Evolutionary conservation across 2,888 invertebrate species (phyloP).

Genomic region (Dryobotodes eremita): DNA sequence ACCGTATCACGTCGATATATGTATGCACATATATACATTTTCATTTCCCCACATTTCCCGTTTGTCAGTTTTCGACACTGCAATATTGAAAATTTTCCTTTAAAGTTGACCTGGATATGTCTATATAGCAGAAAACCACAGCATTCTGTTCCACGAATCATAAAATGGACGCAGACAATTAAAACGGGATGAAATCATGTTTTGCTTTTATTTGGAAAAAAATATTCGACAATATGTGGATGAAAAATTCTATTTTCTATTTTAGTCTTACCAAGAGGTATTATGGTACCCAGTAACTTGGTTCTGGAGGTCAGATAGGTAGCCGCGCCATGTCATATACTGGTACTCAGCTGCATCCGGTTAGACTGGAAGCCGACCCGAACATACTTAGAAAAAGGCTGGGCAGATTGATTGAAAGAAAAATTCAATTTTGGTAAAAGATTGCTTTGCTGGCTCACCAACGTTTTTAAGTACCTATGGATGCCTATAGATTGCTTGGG

Average conservation of each 20-base stretch:
- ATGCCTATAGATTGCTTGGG: background rate
- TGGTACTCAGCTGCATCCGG: too few relatives aligned
- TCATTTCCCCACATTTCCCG: slow-evolving; percentile 21
- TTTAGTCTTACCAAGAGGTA: too few relatives aligned
- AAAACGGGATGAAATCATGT: slow-evolving; percentile 21
- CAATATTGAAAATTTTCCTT: slow-evolving; percentile 40
- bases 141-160: slow-evolving; percentile 14
- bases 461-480: background rate
- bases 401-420: too few relatives aligned
- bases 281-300: too few relatives aligned
- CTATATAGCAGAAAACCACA: slow-evolving; percentile 13
- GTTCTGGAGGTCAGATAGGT: too few relatives aligned
- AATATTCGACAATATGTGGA: background rate
- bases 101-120: slow-evolving; percentile 41
- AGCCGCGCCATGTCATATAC: too few relatives aligned
- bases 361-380: too few relatives aligned
- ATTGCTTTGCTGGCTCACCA: background rate
- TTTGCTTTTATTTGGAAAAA: slow-evolving; percentile 16
- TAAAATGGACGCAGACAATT: slow-evolving; percentile 27
- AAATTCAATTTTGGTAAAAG: too few relatives aligned
- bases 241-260: too few relatives aligned
- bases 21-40: background rate
- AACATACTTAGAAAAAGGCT: too few relatives aligned
- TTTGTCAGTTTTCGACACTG: slow-evolving; percentile 9
- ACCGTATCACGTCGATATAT: too few relatives aligned